A percentile compares a stretch with the other conserved stretches of the same genome.
Evolutionary conservation across 2,113 vertebrate species (phyloP).

Genomic region (Heptranchias perlo): DNA sequence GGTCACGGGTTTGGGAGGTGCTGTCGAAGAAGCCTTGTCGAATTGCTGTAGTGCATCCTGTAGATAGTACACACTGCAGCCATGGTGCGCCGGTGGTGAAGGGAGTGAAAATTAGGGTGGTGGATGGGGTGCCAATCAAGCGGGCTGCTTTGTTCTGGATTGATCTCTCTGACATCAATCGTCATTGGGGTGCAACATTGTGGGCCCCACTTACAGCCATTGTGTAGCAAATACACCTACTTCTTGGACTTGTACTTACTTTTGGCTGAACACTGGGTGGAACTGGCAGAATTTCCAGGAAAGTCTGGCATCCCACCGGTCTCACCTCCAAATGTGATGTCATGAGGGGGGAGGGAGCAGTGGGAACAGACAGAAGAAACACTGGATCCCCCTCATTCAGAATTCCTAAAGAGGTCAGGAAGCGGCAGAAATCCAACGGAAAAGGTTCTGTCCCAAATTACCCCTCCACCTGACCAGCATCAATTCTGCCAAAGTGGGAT

Average conservation of each 20-base stretch:
- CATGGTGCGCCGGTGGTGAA: no score
- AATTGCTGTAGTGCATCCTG: no score
- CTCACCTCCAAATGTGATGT: background rate
- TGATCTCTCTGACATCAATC: background rate
- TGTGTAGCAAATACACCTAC: background rate
- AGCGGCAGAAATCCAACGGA: background rate
- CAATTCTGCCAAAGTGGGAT: background rate
- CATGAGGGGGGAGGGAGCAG: background rate
- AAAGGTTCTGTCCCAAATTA: background rate
- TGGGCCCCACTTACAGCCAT: background rate
- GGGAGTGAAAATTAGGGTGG: no score
- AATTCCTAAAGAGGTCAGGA: background rate
- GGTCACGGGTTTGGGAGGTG: no score
- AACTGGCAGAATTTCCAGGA: background rate
- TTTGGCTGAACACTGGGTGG: background rate
- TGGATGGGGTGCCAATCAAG: no score
- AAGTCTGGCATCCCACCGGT: background rate
- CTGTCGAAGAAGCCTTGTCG: no score
- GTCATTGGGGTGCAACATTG: background rate
- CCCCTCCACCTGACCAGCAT: background rate
- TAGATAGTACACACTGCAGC: no score
- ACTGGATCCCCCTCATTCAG: background rate
- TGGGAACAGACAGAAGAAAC: background rate
- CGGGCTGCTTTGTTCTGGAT: no score
- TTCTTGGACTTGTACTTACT: background rate